Evolutionary conservation across 2,888 invertebrate genomes (phyloP).

Genomic region (Drosophila peninsularis): DNA sequence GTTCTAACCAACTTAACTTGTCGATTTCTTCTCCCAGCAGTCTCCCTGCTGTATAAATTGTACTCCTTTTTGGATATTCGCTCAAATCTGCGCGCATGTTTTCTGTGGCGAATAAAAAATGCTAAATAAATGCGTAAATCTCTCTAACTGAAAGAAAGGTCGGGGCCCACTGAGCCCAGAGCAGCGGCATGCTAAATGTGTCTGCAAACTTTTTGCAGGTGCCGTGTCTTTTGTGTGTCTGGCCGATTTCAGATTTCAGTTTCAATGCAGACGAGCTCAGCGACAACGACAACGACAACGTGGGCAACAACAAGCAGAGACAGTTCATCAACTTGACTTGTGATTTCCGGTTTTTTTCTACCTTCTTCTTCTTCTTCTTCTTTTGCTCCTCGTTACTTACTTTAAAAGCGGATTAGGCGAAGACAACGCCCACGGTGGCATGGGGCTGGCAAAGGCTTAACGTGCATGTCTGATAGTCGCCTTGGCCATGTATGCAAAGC

Average conservation of each 20-base stretch:
- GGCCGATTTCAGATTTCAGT: slow-evolving; percentile 64
- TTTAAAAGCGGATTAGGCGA: slow-evolving; percentile 76
- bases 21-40: slow-evolving; percentile 23
- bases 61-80: slow-evolving; percentile 64
- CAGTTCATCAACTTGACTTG: slow-evolving; percentile 78
- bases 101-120: slow-evolving; percentile 74
- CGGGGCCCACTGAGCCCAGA: slow-evolving; percentile 31
- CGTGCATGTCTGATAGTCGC: slow-evolving; percentile 72
- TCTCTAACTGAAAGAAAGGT: slow-evolving; percentile 55
- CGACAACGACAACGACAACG: slow-evolving; percentile 24
- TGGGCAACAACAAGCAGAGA: slow-evolving; percentile 51
- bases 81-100: slow-evolving; percentile 77
- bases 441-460: slow-evolving; percentile 57
- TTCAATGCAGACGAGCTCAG: slow-evolving; percentile 53
- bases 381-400: slow-evolving; percentile 57
- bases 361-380: background rate
- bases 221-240: slow-evolving; percentile 68
- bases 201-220: slow-evolving; percentile 78
- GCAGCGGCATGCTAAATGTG: slow-evolving; percentile 57
- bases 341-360: slow-evolving; percentile 73
- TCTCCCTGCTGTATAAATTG: slow-evolving; percentile 49
- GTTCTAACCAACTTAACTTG: slow-evolving; percentile 72
- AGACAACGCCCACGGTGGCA: slow-evolving; percentile 76
- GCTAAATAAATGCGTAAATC: slow-evolving; percentile 81
- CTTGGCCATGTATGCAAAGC: slow-evolving; percentile 62